These are phyloP conservation scores for Vicugna pacos DNA, from an alignment of 2,113 vertebrate genomes.

Conservation along the genomic window DNA sequence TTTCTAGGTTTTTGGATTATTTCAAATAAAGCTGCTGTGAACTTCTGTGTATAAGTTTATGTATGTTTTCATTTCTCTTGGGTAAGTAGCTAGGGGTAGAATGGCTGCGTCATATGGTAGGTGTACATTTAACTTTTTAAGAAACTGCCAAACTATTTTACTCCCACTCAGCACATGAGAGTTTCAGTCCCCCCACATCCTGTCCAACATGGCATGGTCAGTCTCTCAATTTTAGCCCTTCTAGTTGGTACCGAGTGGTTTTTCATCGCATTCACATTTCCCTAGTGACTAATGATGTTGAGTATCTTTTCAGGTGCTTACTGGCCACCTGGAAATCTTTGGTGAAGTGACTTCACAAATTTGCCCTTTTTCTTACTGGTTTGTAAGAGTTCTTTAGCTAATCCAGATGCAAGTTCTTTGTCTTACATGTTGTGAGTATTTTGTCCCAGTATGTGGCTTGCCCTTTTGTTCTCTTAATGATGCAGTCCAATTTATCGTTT, in stretches of 20 bases:
- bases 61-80: not conserved
- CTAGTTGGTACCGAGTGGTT: not conserved
- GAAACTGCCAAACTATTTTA: not conserved
- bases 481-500: not conserved
- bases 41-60: not conserved
- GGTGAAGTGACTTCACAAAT: not conserved
- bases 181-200: not conserved
- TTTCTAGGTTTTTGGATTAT: not conserved
- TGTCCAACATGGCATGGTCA: not conserved
- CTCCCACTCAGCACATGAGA: not conserved
- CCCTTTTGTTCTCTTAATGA: constrained; percentile 27
- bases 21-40: constrained; percentile 15
- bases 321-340: not conserved
- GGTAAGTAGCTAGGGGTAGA: not conserved
- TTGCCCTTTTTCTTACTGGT: not conserved
- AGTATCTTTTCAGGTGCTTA: not conserved
- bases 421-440: not conserved
- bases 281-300: not conserved
- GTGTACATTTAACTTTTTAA: not conserved
- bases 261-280: not conserved
- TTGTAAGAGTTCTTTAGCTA: not conserved
- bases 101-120: not conserved
- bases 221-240: not conserved
- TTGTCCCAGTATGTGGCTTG: not conserved
- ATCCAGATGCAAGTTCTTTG: not conserved